These are phyloP conservation scores for Rhea americana DNA, from an alignment of 2,113 vertebrate genomes.

Conservation along the genomic window DNA sequence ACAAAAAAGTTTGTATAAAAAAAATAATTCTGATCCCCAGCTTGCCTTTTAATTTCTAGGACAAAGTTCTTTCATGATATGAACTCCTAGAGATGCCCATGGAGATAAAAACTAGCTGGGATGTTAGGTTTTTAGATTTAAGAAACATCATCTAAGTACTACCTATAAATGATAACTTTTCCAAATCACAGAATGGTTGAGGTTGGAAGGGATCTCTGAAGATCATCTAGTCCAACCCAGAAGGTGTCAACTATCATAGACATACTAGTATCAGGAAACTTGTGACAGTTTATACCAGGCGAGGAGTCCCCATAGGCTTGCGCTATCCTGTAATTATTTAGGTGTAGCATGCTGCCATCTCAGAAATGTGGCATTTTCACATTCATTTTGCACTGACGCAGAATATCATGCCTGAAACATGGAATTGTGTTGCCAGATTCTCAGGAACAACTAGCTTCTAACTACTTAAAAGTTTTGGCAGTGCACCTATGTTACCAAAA, in stretches of 20 bases:
- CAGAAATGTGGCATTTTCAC: neutral
- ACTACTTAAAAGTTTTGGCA: neutral
- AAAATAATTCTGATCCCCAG: neutral
- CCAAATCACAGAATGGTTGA: neutral
- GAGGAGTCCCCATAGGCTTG: neutral
- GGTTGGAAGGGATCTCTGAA: too few relatives aligned
- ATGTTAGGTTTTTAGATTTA: neutral
- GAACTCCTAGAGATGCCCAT: neutral
- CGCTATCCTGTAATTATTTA: neutral
- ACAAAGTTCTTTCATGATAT: neutral
- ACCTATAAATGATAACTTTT: neutral
- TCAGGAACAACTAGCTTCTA: neutral
- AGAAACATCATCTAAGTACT: too few relatives aligned
- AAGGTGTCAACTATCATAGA: neutral
- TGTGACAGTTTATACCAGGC: neutral
- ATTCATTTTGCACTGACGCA: neutral
- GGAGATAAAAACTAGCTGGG: neutral
- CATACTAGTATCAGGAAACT: neutral
- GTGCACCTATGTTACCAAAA: neutral
- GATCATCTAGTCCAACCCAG: neutral
- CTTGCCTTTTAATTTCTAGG: neutral
- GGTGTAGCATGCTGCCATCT: neutral
- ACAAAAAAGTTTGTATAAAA: neutral
- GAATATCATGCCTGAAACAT: neutral
- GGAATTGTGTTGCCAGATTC: neutral